Conservation (phyloP, 92 coral and sea anemone species). For the Porites lobata region DNA sequence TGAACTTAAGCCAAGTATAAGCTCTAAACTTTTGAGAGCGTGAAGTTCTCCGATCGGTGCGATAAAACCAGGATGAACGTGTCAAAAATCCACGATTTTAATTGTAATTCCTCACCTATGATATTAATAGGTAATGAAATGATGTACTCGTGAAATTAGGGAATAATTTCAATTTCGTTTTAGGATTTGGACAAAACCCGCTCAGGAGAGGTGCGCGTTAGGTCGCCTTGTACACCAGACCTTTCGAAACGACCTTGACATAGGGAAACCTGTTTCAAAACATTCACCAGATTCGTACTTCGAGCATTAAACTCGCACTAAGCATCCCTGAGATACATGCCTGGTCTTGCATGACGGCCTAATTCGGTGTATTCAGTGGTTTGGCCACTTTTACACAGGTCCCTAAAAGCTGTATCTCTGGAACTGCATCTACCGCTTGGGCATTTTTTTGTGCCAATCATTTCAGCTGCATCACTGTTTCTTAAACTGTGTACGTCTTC, state of each 20-base stretch:
- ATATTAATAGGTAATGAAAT: too few species aligned
- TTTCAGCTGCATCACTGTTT: not conserved
- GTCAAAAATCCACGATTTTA: too few species aligned
- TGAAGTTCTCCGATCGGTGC: too few species aligned
- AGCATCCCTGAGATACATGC: not conserved
- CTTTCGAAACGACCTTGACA: not conserved
- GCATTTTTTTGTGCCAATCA: not conserved
- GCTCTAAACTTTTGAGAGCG: too few species aligned
- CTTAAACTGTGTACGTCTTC: not conserved
- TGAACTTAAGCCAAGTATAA: too few species aligned
- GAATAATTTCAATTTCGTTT: not conserved
- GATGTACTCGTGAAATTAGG: too few species aligned
- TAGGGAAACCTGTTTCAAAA: not conserved
- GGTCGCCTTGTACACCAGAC: not conserved
- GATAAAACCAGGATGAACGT: too few species aligned
- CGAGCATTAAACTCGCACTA: too few species aligned
- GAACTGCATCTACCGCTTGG: not conserved
- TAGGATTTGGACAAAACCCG: too few species aligned
- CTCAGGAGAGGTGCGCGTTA: too few species aligned
- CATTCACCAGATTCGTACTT: not conserved
- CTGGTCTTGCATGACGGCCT: not conserved
- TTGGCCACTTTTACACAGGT: slow-evolving; percentile 24
- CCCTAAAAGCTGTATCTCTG: not conserved
- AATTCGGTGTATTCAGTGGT: slow-evolving; percentile 2
- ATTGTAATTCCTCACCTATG: too few species aligned